These are phyloP conservation scores for Chrysogorgia sp. DNA, from an alignment of 92 coral and sea anemone genomes.

Conservation along the genomic window DNA sequence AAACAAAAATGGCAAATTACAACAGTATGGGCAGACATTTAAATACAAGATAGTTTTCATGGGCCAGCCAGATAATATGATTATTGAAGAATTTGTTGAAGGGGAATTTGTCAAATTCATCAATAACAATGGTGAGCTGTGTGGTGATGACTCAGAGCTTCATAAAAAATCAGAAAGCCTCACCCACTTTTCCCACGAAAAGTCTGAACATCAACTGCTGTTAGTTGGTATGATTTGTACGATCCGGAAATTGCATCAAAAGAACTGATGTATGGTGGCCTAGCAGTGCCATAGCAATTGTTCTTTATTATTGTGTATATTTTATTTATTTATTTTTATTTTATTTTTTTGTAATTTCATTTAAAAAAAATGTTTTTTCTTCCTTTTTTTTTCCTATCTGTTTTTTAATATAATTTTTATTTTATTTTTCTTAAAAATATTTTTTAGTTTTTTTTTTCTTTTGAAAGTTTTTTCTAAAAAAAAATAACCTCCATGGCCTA, in stretches of 20 bases:
- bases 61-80: slow-evolving; percentile 43
- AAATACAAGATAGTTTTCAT: slow-evolving; percentile 48
- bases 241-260: slow-evolving; percentile 27
- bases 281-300: too few species aligned
- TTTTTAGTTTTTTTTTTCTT: too few species aligned
- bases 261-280: slow-evolving; percentile 24
- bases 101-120: slow-evolving; percentile 41
- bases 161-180: slow-evolving; percentile 13
- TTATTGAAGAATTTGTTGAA: slow-evolving; percentile 43
- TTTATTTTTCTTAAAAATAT: too few species aligned
- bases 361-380: too few species aligned
- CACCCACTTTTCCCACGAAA: slow-evolving; percentile 13
- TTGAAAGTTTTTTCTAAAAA: too few species aligned
- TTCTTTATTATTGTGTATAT: too few species aligned
- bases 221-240: not conserved
- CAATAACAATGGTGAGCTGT: slow-evolving; percentile 23
- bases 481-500: too few species aligned
- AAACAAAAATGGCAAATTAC: slow-evolving; percentile 18
- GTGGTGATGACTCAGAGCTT: slow-evolving; percentile 10
- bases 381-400: too few species aligned
- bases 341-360: too few species aligned
- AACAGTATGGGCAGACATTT: slow-evolving; percentile 53
- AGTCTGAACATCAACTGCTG: slow-evolving; percentile 21
- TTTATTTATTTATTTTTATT: too few species aligned
- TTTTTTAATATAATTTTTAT: too few species aligned